Percentiles rank a stretch among this genome's conserved stretches.
These are phyloP conservation scores for Ceyx erithaca DNA, from an alignment of 2,797 vertebrate genomes.

Conservation along the genomic window DNA sequence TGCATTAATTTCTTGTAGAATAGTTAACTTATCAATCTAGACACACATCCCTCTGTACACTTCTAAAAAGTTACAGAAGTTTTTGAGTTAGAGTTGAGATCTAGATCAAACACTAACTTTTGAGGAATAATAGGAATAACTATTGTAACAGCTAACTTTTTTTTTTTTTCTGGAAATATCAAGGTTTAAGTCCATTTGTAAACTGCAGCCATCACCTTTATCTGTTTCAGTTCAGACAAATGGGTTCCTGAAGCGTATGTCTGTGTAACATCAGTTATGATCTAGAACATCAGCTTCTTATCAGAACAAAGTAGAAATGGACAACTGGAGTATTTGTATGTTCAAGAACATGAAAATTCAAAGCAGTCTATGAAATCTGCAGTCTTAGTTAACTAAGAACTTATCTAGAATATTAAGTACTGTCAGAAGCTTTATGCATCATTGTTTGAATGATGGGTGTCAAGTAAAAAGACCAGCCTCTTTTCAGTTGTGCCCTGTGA, in stretches of 20 bases:
- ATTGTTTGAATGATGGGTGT: background rate
- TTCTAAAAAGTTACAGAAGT: background rate
- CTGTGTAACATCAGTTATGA: background rate
- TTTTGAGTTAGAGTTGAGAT: background rate
- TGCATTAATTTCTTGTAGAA: background rate
- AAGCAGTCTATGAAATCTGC: background rate
- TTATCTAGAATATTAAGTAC: background rate
- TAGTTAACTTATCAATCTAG: background rate
- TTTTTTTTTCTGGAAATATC: background rate
- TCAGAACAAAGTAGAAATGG: background rate
- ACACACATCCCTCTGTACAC: background rate
- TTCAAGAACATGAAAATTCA: background rate
- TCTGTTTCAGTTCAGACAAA: background rate
- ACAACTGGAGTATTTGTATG: background rate
- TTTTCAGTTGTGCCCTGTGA: too few species aligned
- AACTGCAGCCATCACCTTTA: background rate
- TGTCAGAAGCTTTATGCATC: background rate
- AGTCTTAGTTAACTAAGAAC: background rate
- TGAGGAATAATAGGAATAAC: background rate
- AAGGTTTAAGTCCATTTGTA: background rate
- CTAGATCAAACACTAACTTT: background rate
- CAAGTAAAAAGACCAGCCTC: too few species aligned
- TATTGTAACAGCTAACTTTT: background rate
- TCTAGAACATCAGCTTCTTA: background rate
- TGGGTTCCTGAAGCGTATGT: accelerated